These are phyloP conservation scores for Trachelus troglodyta DNA, from an alignment of 2,888 invertebrate genomes.

Conservation along the genomic window DNA sequence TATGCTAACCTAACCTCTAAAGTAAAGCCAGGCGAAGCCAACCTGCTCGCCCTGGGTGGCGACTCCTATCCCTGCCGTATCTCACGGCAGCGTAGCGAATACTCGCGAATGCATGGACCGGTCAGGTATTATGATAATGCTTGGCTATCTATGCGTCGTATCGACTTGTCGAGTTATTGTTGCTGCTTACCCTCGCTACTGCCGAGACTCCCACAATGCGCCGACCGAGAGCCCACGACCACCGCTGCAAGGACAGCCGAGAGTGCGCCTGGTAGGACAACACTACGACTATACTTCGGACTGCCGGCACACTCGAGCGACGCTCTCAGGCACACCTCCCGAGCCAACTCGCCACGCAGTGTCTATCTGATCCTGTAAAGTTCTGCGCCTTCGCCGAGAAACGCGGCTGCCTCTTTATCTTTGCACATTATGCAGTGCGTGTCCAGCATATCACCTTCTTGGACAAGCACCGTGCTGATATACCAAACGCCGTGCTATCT, in stretches of 20 bases:
- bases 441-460: slow-evolving; percentile 35
- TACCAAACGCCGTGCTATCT: slow-evolving; percentile 26
- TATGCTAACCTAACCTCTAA: neutral
- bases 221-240: slow-evolving; percentile 21
- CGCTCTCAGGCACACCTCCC: neutral
- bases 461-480: slow-evolving; percentile 30
- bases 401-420: slow-evolving; percentile 29
- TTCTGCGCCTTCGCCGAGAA: slow-evolving; percentile 24
- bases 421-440: slow-evolving; percentile 37
- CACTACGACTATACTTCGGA: neutral
- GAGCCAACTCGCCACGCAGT: neutral
- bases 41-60: slow-evolving; percentile 43
- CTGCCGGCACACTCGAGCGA: neutral
- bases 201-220: slow-evolving; percentile 18
- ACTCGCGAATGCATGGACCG: slow-evolving; percentile 37
- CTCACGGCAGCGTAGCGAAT: slow-evolving; percentile 29
- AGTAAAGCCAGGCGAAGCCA: neutral
- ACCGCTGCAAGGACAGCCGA: slow-evolving; percentile 5
- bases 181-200: slow-evolving; percentile 35
- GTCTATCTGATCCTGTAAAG: slow-evolving; percentile 36
- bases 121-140: slow-evolving; percentile 51
- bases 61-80: slow-evolving; percentile 32
- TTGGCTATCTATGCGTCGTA: slow-evolving; percentile 50
- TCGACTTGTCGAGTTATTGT: slow-evolving; percentile 55
- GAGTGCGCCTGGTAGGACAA: slow-evolving; percentile 18